A percentile compares a stretch with the other conserved stretches of the same genome.
These are phyloP conservation scores for Gymnocephalus cernua DNA, from an alignment of 2,113 vertebrate species.

Conservation along the genomic window DNA sequence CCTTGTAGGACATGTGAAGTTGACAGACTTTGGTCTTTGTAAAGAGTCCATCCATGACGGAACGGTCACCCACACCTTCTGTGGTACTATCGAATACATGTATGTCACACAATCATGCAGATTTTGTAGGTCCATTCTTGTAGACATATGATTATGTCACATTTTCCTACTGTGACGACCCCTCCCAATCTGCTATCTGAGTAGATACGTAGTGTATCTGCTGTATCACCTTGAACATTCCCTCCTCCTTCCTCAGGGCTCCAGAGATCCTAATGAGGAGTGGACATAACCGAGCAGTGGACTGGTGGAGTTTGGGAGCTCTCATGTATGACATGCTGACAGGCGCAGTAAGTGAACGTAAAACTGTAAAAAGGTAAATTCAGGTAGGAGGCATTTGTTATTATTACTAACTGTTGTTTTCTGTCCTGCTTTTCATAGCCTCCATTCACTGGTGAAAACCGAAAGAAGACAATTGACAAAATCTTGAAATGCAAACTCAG, in stretches of 20 bases:
- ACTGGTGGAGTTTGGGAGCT: slow-evolving; percentile 99
- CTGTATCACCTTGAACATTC: neutral
- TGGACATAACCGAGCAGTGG: slow-evolving; percentile 97
- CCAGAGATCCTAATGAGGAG: slow-evolving; percentile 98
- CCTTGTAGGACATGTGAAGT: slow-evolving; percentile 93
- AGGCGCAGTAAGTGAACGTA: slow-evolving; percentile 91
- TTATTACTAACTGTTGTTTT: neutral
- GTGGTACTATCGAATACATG: slow-evolving; percentile 99
- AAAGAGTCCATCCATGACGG: slow-evolving; percentile 99
- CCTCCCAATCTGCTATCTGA: too few species aligned
- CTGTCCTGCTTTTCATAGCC: slow-evolving; percentile 80
- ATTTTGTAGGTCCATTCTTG: neutral
- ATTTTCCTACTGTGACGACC: neutral
- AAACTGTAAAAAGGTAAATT: neutral
- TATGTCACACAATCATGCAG: slow-evolving; percentile 76
- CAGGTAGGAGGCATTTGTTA: neutral
- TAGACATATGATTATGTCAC: neutral
- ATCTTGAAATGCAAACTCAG: slow-evolving; percentile 99
- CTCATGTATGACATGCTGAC: slow-evolving; percentile 99
- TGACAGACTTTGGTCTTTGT: slow-evolving; percentile 97
- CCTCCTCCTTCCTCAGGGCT: slow-evolving; percentile 84
- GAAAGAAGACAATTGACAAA: slow-evolving; percentile 99
- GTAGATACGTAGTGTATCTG: neutral
- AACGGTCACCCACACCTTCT: slow-evolving; percentile 98
- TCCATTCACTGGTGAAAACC: slow-evolving; percentile 97